A percentile compares a stretch with the other conserved stretches of the same genome.
Evolutionary conservation across 2,888 invertebrate genomes (phyloP).

Genomic region (Cinara cedri): DNA sequence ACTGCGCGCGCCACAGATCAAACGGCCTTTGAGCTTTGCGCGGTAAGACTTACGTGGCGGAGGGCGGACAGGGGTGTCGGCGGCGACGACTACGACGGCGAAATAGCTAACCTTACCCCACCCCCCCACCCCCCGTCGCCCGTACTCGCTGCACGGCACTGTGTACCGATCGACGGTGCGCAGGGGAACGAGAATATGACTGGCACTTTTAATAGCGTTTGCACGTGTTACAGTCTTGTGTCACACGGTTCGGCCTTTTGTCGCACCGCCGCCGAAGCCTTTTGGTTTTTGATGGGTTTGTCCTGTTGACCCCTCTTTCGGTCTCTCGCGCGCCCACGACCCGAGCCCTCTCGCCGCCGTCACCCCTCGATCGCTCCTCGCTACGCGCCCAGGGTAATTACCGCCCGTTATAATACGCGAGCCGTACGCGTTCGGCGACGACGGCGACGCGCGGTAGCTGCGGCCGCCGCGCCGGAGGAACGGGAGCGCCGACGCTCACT

Average conservation of each 20-base stretch:
- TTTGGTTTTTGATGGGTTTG: slow-evolving; percentile 57
- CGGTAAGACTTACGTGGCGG: slow-evolving; percentile 16
- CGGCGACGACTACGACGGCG: not conserved
- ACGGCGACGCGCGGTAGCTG: not conserved
- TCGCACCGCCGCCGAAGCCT: slow-evolving; percentile 52
- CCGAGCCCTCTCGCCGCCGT: not conserved
- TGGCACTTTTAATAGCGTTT: slow-evolving; percentile 55
- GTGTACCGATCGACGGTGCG: not conserved
- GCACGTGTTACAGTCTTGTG: slow-evolving; percentile 55
- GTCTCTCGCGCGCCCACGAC: not conserved
- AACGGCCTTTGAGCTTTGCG: slow-evolving; percentile 21
- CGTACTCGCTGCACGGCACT: not conserved
- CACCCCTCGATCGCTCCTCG: not conserved
- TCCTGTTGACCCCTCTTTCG: slow-evolving; percentile 52
- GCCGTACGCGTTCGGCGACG: not conserved
- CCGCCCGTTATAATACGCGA: slow-evolving; percentile 28
- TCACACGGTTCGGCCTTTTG: slow-evolving; percentile 55
- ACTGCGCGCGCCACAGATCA: not conserved
- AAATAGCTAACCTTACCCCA: slow-evolving; percentile 35
- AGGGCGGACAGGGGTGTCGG: not conserved
- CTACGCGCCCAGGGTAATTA: slow-evolving; percentile 48
- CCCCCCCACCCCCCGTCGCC: not conserved
- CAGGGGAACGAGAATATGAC: slow-evolving; percentile 45
- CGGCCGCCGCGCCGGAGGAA: not conserved
- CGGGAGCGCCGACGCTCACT: too few relatives aligned